Conservation (phyloP, 2,113 vertebrate species). For the Actinemys pallida region DNA sequence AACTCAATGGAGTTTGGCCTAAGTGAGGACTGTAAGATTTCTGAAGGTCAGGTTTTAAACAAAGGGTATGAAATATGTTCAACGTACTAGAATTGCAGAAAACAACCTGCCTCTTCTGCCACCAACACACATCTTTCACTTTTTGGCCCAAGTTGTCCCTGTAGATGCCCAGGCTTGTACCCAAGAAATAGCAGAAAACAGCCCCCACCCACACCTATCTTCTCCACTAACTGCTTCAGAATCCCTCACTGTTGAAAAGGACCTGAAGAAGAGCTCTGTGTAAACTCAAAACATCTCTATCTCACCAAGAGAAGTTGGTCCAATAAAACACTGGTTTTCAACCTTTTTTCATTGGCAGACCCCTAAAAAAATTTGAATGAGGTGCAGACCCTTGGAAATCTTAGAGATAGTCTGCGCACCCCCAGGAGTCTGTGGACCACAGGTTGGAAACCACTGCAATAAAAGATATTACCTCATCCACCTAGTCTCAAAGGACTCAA, state of each 20-base stretch:
- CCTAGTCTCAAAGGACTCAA: background rate
- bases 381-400: too few relatives aligned
- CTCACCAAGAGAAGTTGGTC: background rate
- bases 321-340: background rate
- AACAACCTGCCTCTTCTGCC: background rate
- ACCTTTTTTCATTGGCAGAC: too few relatives aligned
- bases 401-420: too few relatives aligned
- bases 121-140: background rate
- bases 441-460: too few relatives aligned
- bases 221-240: background rate
- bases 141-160: background rate
- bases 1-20: slow-evolving; percentile 9
- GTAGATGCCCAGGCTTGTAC: background rate
- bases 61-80: rapidly evolving
- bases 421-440: too few relatives aligned
- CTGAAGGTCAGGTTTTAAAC: background rate
- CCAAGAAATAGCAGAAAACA: background rate
- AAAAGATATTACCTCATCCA: background rate
- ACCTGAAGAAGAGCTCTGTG: background rate
- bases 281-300: background rate
- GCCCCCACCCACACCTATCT: background rate
- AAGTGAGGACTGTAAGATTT: slow-evolving; percentile 3
- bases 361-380: too few relatives aligned
- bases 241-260: background rate
- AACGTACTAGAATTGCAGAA: background rate